Conservation (phyloP, 2,797 vertebrate species). For the Eulemur albifrons region DNA sequence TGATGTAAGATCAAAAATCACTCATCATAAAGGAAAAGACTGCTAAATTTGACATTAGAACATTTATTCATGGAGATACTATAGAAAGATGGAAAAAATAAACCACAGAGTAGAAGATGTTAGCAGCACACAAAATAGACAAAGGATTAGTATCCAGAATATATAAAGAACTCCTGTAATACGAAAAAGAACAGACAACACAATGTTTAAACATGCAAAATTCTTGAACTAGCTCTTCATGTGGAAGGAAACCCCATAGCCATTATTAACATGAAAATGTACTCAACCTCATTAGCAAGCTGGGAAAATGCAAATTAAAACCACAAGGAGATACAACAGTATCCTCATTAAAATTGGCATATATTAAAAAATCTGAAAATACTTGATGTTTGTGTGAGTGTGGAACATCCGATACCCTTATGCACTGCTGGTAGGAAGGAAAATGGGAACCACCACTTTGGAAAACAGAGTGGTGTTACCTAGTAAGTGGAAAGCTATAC, state of each 20-base stretch:
- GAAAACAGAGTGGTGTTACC: neutral
- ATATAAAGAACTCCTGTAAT: neutral
- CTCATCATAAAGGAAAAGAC: neutral
- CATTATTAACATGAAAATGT: neutral
- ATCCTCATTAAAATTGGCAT: neutral
- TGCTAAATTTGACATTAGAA: neutral
- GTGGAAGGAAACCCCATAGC: neutral
- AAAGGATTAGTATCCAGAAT: neutral
- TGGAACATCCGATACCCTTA: neutral
- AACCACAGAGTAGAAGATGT: neutral
- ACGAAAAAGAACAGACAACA: neutral
- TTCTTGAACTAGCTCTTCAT: neutral
- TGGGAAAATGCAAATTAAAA: neutral
- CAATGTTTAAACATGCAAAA: neutral
- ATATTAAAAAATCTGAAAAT: neutral
- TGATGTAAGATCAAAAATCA: neutral
- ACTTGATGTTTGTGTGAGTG: neutral
- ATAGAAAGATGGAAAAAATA: neutral
- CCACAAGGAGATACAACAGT: neutral
- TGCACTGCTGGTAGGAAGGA: neutral
- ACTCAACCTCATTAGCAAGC: neutral
- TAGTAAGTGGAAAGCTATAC: neutral
- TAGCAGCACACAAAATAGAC: neutral
- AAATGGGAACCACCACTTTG: neutral
- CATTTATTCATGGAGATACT: neutral